Evolutionary conservation across 2,888 invertebrate species (phyloP).

Genomic region (Drosophila basisetae): DNA sequence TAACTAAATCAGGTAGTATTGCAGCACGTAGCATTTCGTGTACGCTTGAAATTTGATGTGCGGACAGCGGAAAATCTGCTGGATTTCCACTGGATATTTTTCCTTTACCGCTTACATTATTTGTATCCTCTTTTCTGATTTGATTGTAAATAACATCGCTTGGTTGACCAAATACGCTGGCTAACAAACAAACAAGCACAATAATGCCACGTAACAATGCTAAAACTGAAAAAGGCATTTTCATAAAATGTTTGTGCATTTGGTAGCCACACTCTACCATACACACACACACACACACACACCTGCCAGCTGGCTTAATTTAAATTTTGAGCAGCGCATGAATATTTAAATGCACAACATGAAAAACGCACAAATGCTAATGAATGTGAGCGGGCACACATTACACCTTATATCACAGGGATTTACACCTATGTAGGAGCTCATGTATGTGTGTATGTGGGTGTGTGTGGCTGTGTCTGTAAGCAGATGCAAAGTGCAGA

Average conservation of each 20-base stretch:
- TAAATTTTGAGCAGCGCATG: slow-evolving; percentile 72
- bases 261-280: slow-evolving; percentile 19
- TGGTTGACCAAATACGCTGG: slow-evolving; percentile 44
- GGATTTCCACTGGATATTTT: slow-evolving; percentile 17
- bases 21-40: slow-evolving; percentile 20
- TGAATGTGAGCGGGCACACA: slow-evolving; percentile 14
- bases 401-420: neutral
- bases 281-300: slow-evolving; percentile 1
- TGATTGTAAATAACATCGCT: slow-evolving; percentile 50
- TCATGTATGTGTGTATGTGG: neutral
- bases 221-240: slow-evolving; percentile 32
- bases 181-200: slow-evolving; percentile 7
- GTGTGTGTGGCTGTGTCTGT: slow-evolving; percentile 7
- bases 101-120: slow-evolving; percentile 10
- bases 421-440: neutral
- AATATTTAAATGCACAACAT: slow-evolving; percentile 75
- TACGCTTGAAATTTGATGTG: slow-evolving; percentile 33
- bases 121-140: slow-evolving; percentile 19
- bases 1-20: slow-evolving; percentile 14
- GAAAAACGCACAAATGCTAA: slow-evolving; percentile 74
- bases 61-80: neutral
- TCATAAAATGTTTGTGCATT: slow-evolving; percentile 45
- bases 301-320: slow-evolving; percentile 52
- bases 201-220: neutral
- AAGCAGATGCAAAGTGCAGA: slow-evolving; percentile 50